These are phyloP conservation scores for Euwallacea similis DNA, from an alignment of 1,140 invertebrate species.

Conservation along the genomic window DNA sequence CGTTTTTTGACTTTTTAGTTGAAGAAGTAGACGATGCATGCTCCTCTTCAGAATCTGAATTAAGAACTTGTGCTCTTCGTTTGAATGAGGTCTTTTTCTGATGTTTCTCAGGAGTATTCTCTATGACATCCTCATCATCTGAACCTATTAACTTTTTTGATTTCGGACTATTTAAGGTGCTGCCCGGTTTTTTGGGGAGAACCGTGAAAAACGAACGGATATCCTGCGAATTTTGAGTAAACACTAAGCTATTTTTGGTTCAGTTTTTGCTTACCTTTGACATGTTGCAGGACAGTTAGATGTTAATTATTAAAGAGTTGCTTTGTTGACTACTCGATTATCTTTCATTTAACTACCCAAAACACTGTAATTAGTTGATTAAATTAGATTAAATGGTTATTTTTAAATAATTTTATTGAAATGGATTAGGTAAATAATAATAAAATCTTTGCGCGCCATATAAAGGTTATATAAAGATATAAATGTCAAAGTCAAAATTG, in stretches of 20 bases:
- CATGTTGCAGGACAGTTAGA: neutral
- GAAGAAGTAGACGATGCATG: slow-evolving; percentile 1
- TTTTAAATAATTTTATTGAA: too few species aligned
- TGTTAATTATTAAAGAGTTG: too few species aligned
- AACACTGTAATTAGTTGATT: too few species aligned
- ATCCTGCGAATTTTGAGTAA: slow-evolving; percentile 53
- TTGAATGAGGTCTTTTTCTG: slow-evolving; percentile 38
- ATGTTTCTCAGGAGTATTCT: slow-evolving; percentile 42
- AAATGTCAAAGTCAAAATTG: too few species aligned
- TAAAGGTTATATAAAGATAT: too few species aligned
- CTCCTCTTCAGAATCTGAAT: slow-evolving; percentile 55
- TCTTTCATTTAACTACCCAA: too few species aligned
- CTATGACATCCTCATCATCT: slow-evolving; percentile 48
- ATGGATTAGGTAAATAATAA: too few species aligned
- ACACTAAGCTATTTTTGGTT: neutral
- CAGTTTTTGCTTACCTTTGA: slow-evolving; percentile 2
- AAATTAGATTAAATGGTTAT: too few species aligned
- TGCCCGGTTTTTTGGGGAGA: slow-evolving; percentile 45
- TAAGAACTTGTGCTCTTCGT: slow-evolving; percentile 42
- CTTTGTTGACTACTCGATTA: too few species aligned
- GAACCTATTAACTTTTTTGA: slow-evolving; percentile 39
- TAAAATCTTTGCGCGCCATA: too few species aligned
- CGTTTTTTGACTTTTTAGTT: slow-evolving; percentile 25
- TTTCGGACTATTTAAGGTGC: slow-evolving; percentile 8
- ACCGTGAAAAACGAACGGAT: slow-evolving; percentile 56